Evolutionary conservation across 2,888 invertebrate genomes (phyloP), one percentile per base, ranked within the genome.

Genomic region (Alsophila aescularia): DNA sequence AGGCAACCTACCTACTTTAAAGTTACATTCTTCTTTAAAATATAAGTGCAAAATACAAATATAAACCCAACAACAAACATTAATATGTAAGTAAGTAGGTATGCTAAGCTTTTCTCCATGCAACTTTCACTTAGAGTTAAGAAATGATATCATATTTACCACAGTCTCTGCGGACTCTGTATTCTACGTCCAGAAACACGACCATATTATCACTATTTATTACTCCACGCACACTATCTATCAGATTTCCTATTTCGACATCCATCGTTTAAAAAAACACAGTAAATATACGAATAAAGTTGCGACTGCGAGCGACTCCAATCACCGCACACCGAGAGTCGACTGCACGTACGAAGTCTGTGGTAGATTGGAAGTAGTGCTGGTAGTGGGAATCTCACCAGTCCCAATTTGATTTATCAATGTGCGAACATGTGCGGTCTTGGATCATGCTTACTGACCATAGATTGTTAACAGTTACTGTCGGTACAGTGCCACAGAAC

Each of bases 121-220:
- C 18, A 37, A 58, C 35, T 40, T 58, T 51, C 45, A 51, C 59
- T 27, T 39, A 49, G 51, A 67, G 65, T 71, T 69, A 63, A 68
- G 60, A 68, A 59, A 29, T 5, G 8, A 14, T 7, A 24, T 5
- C 12, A 47, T 45, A 9, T 51, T 62, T 67, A 68, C 73, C 61
- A 41, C 62, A 61, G 51, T 64, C 59, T 60, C 69, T 68, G n/a
- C 66, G 51, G 27, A 73, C 50, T 53, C 52, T 70, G 50, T 54
- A 81, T 29, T 43, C 53, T 37, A 84, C 44, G 51, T 79, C 73
- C 51, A 67, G 50, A 59, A 83, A 84, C 45, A 78, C 72, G 18
- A 49, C 62, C 15, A 49, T 29, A 42, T 44, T 35, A n/a, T 41
- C 36, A 48, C 54, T 56, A 12, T 21, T 37, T 16, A 40, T 12